Evolutionary conservation across 2,888 invertebrate species (phyloP).

Genomic region (Oscheius sp.): DNA sequence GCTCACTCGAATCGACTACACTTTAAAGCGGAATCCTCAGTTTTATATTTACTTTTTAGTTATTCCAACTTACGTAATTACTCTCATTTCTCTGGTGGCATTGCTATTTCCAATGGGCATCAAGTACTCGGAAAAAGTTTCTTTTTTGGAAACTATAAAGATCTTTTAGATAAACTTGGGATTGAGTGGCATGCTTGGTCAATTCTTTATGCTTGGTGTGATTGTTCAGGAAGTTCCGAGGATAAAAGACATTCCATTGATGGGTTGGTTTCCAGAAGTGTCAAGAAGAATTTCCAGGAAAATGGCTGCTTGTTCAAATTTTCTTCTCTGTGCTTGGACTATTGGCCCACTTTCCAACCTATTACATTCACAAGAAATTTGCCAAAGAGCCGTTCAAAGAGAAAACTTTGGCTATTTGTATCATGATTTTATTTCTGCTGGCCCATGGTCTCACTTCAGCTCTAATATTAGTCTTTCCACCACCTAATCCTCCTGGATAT

Average conservation of each 20-base stretch:
- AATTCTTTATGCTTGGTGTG: slow-evolving; percentile 1
- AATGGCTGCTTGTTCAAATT: slow-evolving; percentile 13
- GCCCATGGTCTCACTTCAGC: neutral
- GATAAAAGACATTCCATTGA: neutral
- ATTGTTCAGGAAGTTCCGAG: slow-evolving; percentile 12
- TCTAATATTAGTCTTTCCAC: neutral
- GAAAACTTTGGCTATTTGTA: neutral
- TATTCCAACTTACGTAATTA: neutral
- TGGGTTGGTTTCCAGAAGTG: neutral
- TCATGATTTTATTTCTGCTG: neutral
- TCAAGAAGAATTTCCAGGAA: neutral
- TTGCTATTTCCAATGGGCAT: neutral
- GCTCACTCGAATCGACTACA: neutral
- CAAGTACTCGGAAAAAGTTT: no score
- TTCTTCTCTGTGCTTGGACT: neutral
- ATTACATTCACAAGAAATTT: no score
- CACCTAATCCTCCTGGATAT: neutral
- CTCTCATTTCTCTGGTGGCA: neutral
- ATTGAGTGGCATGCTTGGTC: neutral
- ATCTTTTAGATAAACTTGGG: neutral
- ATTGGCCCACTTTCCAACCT: neutral
- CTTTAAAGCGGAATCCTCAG: neutral
- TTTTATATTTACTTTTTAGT: neutral
- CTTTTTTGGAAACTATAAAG: no score
- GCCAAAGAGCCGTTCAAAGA: neutral